phyloP scores from a whole-genome alignment of 1,140 invertebrate genomes.

The Thaumatotibia leucotreta region DNA sequence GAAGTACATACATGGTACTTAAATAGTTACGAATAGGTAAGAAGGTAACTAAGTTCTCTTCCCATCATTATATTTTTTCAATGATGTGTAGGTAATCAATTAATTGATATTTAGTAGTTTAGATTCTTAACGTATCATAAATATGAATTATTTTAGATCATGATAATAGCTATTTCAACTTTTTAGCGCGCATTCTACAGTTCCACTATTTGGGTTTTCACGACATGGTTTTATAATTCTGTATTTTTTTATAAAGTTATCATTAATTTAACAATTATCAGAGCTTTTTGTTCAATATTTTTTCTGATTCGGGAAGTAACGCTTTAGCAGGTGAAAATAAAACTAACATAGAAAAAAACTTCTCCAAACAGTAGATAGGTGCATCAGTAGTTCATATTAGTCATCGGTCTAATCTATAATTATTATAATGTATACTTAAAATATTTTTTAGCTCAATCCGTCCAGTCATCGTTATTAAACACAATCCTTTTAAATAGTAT shows the following conservation, averaged over 20 bases:
- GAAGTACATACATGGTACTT: too few relatives aligned
- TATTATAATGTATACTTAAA: conserved; percentile 65
- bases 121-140: not conserved
- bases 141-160: not conserved
- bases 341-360: not conserved
- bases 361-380: conserved; percentile 12
- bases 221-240: not conserved
- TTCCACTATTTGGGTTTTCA: not conserved
- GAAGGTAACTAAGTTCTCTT: too few relatives aligned
- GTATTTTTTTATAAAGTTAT: not conserved
- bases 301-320: not conserved
- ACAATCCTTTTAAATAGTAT: conserved; percentile 53
- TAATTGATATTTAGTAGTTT: not conserved
- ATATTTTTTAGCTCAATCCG: conserved; percentile 45
- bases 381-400: conserved; percentile 13
- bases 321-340: conserved; percentile 5
- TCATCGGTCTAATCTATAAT: conserved; percentile 48
- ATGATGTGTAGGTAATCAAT: too few relatives aligned
- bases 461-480: conserved; percentile 68
- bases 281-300: not conserved
- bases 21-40: too few relatives aligned
- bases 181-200: not conserved
- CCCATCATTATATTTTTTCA: not conserved
- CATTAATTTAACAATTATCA: too few relatives aligned
- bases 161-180: not conserved